These are phyloP conservation scores for Zosterops borbonicus DNA, from an alignment of 2,113 vertebrate species.

Conservation along the genomic window DNA sequence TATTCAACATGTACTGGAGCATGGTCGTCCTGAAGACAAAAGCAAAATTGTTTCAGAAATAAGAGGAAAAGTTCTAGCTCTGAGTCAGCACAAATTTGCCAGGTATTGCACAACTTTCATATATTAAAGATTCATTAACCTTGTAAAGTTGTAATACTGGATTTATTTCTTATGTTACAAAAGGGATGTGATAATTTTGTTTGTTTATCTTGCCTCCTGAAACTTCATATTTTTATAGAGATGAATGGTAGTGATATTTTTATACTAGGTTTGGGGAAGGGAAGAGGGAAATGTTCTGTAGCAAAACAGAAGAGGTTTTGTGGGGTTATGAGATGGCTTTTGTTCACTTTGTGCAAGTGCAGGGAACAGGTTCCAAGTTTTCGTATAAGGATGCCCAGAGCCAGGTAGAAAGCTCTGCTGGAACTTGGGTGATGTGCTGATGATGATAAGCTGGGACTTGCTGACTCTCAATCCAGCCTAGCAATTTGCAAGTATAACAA, in stretches of 20 bases:
- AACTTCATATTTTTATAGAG: background rate
- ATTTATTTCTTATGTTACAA: background rate
- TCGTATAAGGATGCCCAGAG: background rate
- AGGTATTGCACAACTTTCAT: slow-evolving; percentile 77
- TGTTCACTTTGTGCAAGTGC: background rate
- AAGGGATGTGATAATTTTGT: background rate
- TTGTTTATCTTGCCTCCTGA: background rate
- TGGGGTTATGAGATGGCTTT: background rate
- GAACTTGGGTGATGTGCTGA: background rate
- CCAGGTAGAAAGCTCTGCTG: background rate
- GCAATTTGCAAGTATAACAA: background rate
- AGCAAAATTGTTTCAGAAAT: slow-evolving; percentile 98
- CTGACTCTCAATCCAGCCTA: background rate
- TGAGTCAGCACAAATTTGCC: slow-evolving; percentile 99
- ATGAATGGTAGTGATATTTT: background rate
- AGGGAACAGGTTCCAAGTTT: background rate
- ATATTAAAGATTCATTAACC: background rate
- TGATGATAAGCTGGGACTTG: background rate
- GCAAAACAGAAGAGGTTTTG: background rate
- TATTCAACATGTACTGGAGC: slow-evolving; percentile 98
- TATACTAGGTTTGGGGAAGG: background rate
- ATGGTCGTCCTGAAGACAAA: slow-evolving; percentile 95
- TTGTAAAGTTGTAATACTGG: background rate
- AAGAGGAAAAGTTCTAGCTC: slow-evolving; percentile 91
- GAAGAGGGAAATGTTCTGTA: background rate